Percentiles rank a stretch among this genome's conserved stretches.
Evolutionary conservation across 2,888 invertebrate genomes (phyloP).

Genomic region (Galerucella nymphaeae): DNA sequence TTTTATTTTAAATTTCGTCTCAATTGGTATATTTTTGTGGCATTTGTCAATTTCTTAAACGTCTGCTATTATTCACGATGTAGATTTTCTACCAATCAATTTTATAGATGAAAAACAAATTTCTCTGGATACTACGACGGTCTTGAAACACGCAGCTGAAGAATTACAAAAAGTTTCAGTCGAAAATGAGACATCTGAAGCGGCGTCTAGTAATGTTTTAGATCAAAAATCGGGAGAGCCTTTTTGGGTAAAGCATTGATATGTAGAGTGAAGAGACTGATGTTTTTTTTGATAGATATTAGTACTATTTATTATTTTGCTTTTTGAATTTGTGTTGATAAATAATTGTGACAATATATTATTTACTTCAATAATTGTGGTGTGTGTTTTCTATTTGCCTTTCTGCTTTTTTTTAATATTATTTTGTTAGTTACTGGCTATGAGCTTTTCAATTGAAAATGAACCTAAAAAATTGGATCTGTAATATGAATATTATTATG

Average conservation of each 20-base stretch:
- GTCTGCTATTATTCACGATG: not conserved
- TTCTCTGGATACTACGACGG: conserved; percentile 28
- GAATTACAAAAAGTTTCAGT: conserved; percentile 33
- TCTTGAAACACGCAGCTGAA: conserved; percentile 36
- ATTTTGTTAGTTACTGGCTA: not conserved
- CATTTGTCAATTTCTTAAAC: no score
- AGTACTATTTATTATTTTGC: conserved; percentile 20
- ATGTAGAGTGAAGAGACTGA: conserved; percentile 37
- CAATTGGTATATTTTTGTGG: no score
- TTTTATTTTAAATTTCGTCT: no score
- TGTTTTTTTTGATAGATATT: conserved; percentile 21
- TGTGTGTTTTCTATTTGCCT: conserved; percentile 19
- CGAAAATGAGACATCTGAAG: conserved; percentile 5
- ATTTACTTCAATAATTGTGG: conserved; percentile 8
- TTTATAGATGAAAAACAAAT: conserved; percentile 24
- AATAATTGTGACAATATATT: conserved; percentile 16
- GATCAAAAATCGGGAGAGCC: conserved; percentile 46
- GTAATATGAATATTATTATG: no score
- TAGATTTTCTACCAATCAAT: not conserved
- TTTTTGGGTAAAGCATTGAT: conserved; percentile 50
- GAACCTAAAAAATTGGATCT: no score
- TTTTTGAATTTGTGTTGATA: conserved; percentile 23
- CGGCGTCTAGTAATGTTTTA: conserved; percentile 16
- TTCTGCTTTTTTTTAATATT: not conserved
- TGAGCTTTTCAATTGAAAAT: not conserved